phyloP scores from a whole-genome alignment of 2,113 vertebrate genomes.

The Noctilio leporinus region DNA sequence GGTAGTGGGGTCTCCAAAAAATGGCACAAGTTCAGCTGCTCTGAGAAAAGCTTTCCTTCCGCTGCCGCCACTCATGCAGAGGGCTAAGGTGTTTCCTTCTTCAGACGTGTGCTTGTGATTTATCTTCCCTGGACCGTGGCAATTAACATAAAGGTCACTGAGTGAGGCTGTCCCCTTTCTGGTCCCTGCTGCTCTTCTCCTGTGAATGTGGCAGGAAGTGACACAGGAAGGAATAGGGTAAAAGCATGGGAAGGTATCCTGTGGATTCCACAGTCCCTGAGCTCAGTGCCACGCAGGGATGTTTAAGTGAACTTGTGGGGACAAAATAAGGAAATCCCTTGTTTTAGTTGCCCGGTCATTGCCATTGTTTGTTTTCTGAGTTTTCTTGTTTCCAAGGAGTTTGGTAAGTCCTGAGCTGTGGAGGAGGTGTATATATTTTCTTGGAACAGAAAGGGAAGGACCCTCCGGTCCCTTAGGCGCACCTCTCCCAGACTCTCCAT shows the following conservation, averaged over 20 bases:
- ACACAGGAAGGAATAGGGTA: neutral
- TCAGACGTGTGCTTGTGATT: neutral
- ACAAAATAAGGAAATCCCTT: too few species aligned
- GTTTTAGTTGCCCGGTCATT: neutral
- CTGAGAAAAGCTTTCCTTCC: neutral
- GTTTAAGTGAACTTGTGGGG: too few species aligned
- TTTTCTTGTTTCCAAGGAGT: neutral
- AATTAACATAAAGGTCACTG: neutral
- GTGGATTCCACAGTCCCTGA: neutral
- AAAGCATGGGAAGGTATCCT: neutral
- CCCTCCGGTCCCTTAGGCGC: neutral
- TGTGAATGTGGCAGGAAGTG: neutral
- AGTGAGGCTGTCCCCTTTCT: neutral
- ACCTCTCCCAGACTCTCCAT: neutral
- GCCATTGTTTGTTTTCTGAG: neutral
- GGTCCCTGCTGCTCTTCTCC: neutral
- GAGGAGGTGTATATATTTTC: neutral
- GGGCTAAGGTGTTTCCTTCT: neutral
- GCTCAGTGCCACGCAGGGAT: neutral
- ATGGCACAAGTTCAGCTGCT: neutral
- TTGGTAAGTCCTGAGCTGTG: neutral
- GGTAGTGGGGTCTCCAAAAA: neutral
- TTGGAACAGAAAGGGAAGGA: neutral
- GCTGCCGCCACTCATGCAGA: neutral
- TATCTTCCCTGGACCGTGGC: neutral